Conservation (phyloP, 1,140 invertebrate genomes). For the Apis mellifera region Amel_HAv3.1 CM009932.2:13786001-13786500, state of each 20-base stretch:
- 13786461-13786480: conserved; percentile 18
- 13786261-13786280: conserved; percentile 50
- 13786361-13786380: conserved; percentile 2
- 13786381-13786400: conserved; percentile 3
- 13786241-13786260: conserved; percentile 59
- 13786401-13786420: neutral
- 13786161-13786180: conserved; percentile 44
- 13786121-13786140: conserved; percentile 27
- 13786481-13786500: neutral
- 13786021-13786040: neutral
- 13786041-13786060: neutral
- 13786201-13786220: conserved; percentile 75
- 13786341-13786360: conserved; percentile 46
- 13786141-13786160: conserved; percentile 57
- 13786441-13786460: conserved; percentile 35
- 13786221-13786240: conserved; percentile 59
- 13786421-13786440: neutral
- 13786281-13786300: conserved; percentile 75
- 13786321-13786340: conserved; percentile 51
- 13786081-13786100: conserved; percentile 38
- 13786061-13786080: conserved; percentile 9
- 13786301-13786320: conserved; percentile 79
- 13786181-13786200: conserved; percentile 69
- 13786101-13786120: conserved; percentile 33
- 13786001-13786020: neutral